These are phyloP conservation scores for Lithobates sylvaticus DNA, from an alignment of 2,797 vertebrate genomes.

Conservation along the genomic window DNA sequence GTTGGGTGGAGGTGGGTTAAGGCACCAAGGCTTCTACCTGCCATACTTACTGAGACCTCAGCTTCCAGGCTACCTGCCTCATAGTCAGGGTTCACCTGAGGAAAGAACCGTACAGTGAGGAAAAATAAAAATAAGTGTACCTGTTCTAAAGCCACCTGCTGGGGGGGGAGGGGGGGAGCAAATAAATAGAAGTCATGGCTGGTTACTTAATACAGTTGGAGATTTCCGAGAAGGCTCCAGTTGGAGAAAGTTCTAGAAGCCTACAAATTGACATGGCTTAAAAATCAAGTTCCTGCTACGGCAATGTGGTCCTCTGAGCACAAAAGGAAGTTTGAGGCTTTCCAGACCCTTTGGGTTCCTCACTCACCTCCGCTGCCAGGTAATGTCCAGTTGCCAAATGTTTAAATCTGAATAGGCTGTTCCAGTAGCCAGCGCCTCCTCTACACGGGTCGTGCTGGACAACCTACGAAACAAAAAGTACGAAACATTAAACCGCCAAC, in stretches of 20 bases:
- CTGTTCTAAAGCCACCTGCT: neutral
- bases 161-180: neutral
- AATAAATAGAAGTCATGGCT: too few species aligned
- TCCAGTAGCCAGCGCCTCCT: constrained; percentile 97
- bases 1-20: neutral
- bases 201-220: too few species aligned
- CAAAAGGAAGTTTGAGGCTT: too few species aligned
- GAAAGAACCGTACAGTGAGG: constrained; percentile 77
- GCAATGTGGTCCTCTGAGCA: too few species aligned
- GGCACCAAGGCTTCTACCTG: neutral
- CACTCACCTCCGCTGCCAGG: constrained; percentile 91
- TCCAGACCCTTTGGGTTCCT: too few species aligned
- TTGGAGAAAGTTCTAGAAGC: too few species aligned
- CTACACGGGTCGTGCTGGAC: constrained; percentile 97
- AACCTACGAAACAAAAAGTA: constrained; percentile 76
- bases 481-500: too few species aligned
- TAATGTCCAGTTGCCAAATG: constrained; percentile 97
- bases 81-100: constrained; percentile 86
- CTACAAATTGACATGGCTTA: too few species aligned
- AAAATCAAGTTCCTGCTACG: too few species aligned
- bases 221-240: too few species aligned
- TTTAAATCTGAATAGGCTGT: constrained; percentile 97
- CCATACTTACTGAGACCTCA: constrained; percentile 82
- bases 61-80: constrained; percentile 83
- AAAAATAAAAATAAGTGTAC: neutral